Conservation (phyloP, 2,888 invertebrate species). For the Mesorhabditis spiculigera region DNA sequence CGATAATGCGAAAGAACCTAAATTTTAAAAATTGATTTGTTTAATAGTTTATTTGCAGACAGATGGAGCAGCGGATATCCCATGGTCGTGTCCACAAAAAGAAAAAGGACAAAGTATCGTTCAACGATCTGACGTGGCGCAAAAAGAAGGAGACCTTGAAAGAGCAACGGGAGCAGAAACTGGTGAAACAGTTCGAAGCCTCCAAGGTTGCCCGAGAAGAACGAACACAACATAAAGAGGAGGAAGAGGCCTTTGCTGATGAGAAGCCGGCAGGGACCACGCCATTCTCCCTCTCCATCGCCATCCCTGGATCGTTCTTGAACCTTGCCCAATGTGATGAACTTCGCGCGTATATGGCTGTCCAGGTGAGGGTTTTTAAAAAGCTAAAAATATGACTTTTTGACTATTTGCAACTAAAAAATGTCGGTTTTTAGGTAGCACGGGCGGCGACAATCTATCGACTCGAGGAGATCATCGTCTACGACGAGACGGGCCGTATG, state of each 20-base stretch:
- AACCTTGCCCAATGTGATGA: slow-evolving; percentile 91
- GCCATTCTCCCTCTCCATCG: slow-evolving; percentile 66
- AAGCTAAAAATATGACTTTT: background rate
- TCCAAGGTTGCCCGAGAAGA: slow-evolving; percentile 16
- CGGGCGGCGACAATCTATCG: slow-evolving; percentile 88
- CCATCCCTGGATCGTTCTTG: slow-evolving; percentile 90
- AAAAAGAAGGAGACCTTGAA: slow-evolving; percentile 26
- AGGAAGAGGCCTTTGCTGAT: background rate
- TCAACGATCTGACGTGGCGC: no score
- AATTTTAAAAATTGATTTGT: no score
- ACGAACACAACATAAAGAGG: background rate
- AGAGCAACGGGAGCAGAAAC: slow-evolving; percentile 20
- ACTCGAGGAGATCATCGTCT: slow-evolving; percentile 76
- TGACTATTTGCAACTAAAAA: background rate
- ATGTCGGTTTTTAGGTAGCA: slow-evolving; percentile 67
- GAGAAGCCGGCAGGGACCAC: slow-evolving; percentile 17
- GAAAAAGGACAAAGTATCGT: no score
- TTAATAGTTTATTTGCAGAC: no score
- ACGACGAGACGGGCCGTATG: slow-evolving; percentile 62
- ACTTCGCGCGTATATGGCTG: slow-evolving; percentile 83
- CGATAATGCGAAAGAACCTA: no score
- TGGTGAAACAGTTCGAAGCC: slow-evolving; percentile 18
- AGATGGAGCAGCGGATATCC: no score
- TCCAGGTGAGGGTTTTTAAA: slow-evolving; percentile 68
- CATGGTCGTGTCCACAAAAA: no score